Base-by-base conservation (phyloP, 2,113 vertebrate species). In the Notothenia rossii region DNA sequence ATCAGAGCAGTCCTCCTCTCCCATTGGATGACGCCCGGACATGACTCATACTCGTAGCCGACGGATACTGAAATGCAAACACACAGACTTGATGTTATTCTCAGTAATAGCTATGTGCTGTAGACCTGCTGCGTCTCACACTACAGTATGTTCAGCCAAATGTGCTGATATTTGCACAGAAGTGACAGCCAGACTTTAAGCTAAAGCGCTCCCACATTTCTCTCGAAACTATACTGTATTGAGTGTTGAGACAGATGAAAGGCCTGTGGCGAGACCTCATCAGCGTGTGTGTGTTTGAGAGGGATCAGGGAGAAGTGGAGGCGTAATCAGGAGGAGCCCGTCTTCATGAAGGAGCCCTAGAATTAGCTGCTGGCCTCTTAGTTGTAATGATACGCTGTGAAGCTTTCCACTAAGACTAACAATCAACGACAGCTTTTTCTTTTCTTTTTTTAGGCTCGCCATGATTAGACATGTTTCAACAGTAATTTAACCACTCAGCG, bases 11-110 rank as follows among this genome's bases (percentile, higher is more conserved):
- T 97, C 90, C 97, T 97, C 93, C 95, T 96, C 93, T 99, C 98
- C 98, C 98, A 99, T 50, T 99, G 95, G 88, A 99, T 92, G 65
- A 97, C 93, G 50, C 96, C 96, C 14, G 97, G 96, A 88, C 98
- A 99, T 1, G 93, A 93, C 87, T 99, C 98, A 49, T 98, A 99
- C 93, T 99, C 98, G 58, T 99, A 99, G 83, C 98, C 98, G 40
- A 99, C 97, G 0, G 97, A 97, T 50, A 99, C 98, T 99, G 95
- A 51, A 94, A 95, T 72, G 67, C 87, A 94, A 78, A 89, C 22
- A 86, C 69, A 88, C 49, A 75, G 14, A 10, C 12, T 60, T 18
- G 49, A 25, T 29, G 22, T 81, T 15, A 67, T 45, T 12, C 6
- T 12, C 13, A 4, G 10, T 40, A 66, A 79, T 49, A 53, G 20